These are phyloP conservation scores for Linnaemya tessellans DNA, from an alignment of 2,888 invertebrate species.

Conservation along the genomic window DNA sequence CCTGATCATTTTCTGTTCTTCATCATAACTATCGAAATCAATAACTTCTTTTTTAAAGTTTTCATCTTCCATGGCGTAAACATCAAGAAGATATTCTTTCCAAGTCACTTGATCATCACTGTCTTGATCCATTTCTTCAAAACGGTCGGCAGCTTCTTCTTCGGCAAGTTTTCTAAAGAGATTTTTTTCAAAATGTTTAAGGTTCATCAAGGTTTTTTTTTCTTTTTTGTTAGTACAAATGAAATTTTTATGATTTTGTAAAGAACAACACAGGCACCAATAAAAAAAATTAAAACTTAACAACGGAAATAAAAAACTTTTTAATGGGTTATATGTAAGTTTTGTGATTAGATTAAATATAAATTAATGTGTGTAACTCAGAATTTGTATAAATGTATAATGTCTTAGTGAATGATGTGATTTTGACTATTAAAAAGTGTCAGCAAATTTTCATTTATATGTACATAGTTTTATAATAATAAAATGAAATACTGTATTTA, in stretches of 20 bases:
- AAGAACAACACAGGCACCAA: not conserved
- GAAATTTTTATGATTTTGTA: not conserved
- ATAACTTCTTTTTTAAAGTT: constrained; percentile 81
- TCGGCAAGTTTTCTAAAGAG: constrained; percentile 88
- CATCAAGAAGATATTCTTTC: constrained; percentile 94
- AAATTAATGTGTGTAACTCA: no score
- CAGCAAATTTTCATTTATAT: no score
- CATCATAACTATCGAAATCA: constrained; percentile 84
- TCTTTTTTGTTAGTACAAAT: constrained; percentile 16
- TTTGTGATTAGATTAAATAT: no score
- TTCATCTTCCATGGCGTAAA: constrained; percentile 90
- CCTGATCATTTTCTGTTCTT: constrained; percentile 85
- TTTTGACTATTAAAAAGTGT: no score
- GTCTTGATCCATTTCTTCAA: constrained; percentile 93
- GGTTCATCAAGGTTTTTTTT: not conserved
- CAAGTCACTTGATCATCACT: constrained; percentile 92
- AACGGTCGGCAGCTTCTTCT: constrained; percentile 93
- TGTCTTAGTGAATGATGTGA: no score
- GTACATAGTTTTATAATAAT: no score
- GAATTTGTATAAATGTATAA: no score
- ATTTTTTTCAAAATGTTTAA: constrained; percentile 9
- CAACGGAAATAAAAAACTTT: not conserved
- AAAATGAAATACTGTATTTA: no score
- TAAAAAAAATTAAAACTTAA: constrained; percentile 2
- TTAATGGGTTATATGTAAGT: no score